Base-by-base conservation (phyloP, 2,113 vertebrate species). In the Actinemys pallida region DNA sequence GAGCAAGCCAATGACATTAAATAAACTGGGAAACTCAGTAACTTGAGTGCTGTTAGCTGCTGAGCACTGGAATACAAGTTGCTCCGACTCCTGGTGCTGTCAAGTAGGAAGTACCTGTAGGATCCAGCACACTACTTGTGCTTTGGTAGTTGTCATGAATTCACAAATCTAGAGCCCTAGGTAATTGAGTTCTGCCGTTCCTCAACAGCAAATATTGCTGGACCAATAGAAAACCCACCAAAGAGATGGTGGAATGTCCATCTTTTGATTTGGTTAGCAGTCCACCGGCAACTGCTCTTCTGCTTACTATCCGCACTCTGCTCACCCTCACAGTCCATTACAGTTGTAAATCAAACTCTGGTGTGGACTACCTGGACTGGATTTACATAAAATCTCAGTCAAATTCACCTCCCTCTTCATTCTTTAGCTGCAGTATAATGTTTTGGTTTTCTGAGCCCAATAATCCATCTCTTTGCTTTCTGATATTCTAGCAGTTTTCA, bases 301-400 rank as follows among this genome's bases (percentile, higher is more conserved):
- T 91, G 85, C 75, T 90, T 91, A 87, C n/a, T 83, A 0, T 50
- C 75, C 92, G 62, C 72, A 89, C 69, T 54, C 56, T 87, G 79
- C 24, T 56, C 25, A 83, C 24, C 88, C 88, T 94, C 49, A 93
- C 24, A 88, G 92, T 91, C 89, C 89, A 62, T 92, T 91, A 89
- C 75, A 87, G 49, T 91, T 92, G 88, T 95, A 93, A 95, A 96
- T 92, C 90, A 93, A 95, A 91, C 0, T 1, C 92, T 90, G 88
- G 89, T 92, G 86, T 96, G 92, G 94, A 95, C 94, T 90, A 25
- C 57, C 75, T 95, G 94, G 93, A 91, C 0, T 1, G 93, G 89
- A 95, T 97, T 92, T 96, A 94, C 92, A 94, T 88, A 94, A 95
- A 97, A 86, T 90, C 93, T 92, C 96, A 91, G 76, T 96, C 94